Evolutionary conservation across 2,113 vertebrate species (phyloP), one percentile per base, ranked within the genome.

Genomic region (human): DNA sequence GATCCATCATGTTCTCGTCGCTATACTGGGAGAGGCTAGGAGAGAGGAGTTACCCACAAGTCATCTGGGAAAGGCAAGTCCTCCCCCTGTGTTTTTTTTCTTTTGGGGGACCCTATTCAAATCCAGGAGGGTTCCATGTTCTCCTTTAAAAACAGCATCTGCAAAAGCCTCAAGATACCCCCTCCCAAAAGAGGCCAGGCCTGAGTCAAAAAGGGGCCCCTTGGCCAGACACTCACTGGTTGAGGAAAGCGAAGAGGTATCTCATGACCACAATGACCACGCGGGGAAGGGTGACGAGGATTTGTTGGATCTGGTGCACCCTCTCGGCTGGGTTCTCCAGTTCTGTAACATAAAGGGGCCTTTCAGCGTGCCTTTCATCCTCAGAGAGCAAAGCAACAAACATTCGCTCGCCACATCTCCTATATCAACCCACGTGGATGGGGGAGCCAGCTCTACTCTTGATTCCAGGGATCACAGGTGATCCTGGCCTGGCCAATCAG

Each of bases 1-100:
- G 99, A 96, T 99, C 99, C 99, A 99, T 99, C 99, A 99, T 99
- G 99, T 99, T 99, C 98, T 99, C 99, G 86, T 99, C 99, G 0
- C 99, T 99, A 98, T 99, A 99, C 98, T 99, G 99, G 0, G 99
- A 99, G 97, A 99, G 97, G 98, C 99, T 99, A 97, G 94, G 86
- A 98, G 93, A 98, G 59, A 97, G 97, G 97, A 85, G 50, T 0
- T 2, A 90, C 13, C 93, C 92, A 80, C 57, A 75, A 55, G 88
- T 96, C 81, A 98, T 52, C 73, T 14, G 75, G 78, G 75, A 72
- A 64, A 95, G 88, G 73, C n/a, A 22, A 82, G 43, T 50, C 66
- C 38, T 89, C 59, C 93, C 80, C 4, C 50, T 18, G 38, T 9
- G 55, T 32, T 52, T 92, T 72, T 75, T 72, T 88, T 68, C 45